These are phyloP conservation scores for Drosophila nannoptera DNA, from an alignment of 1,140 invertebrate genomes.

Conservation along the genomic window DNA sequence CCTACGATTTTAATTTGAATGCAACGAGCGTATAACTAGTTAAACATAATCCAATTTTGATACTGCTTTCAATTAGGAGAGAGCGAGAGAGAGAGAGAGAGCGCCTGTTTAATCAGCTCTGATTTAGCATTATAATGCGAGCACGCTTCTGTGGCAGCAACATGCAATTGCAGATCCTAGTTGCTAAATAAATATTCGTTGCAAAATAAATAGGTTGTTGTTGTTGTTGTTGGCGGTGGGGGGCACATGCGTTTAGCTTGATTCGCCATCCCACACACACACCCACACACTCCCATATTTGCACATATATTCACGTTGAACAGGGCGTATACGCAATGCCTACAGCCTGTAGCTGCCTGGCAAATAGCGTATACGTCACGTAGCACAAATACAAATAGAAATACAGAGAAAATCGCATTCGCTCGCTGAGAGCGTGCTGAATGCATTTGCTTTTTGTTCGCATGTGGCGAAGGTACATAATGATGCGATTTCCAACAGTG, in stretches of 20 bases:
- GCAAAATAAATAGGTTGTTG: conserved; percentile 12
- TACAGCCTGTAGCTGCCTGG: conserved; percentile 15
- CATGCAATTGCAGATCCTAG: conserved; percentile 1
- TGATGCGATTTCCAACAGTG: conserved; percentile 43
- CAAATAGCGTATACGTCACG: conserved; percentile 74
- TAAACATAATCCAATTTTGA: conserved; percentile 1
- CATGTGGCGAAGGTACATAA: conserved; percentile 26
- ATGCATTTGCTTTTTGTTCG: conserved; percentile 21
- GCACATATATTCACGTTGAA: conserved; percentile 35
- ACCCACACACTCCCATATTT: background rate
- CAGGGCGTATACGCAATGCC: conserved; percentile 42
- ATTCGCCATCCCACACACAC: conserved; percentile 11
- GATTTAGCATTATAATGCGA: background rate
- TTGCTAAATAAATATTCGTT: conserved; percentile 50
- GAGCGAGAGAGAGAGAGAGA: background rate
- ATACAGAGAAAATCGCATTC: conserved; percentile 29
- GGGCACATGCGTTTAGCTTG: conserved; percentile 45
- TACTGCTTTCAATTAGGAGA: background rate
- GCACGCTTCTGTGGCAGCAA: background rate
- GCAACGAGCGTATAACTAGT: background rate
- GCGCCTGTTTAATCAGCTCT: background rate
- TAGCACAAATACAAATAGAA: conserved; percentile 70
- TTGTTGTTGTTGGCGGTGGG: no score
- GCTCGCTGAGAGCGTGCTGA: background rate
- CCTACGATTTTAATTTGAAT: background rate